Base-by-base conservation (phyloP, 1,140 invertebrate genomes). In the honey bee (Apis mellifera) region DNA sequence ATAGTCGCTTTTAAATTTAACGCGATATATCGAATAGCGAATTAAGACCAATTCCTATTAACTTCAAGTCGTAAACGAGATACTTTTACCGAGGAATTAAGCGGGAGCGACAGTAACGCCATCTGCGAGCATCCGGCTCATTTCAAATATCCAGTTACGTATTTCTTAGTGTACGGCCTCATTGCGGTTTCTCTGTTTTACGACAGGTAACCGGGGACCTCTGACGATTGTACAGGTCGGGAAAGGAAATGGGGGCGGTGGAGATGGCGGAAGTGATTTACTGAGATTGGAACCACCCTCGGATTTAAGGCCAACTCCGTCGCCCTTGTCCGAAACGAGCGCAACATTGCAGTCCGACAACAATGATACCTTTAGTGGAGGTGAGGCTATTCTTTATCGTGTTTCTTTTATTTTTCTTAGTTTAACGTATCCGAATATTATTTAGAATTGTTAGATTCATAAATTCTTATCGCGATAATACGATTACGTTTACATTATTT, bases 151-250 rank as follows among this genome's bases (percentile, higher is more conserved):
- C 5, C 19, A 66, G 65, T 5, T 11, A 19, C 8, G 57, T 83
- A 71, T 69, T 69, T 69, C 32, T 70, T 76, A 65, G 21, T 50
- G 17, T 48, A 23, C 21, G 32, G 1, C 13, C 60, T 84, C 65
- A 79, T 64, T 57, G 55, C 50, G 13, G 73, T 66, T 60, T 82
- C 73, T 85, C 59, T 78, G 84, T 91, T 89, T 86, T 84, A 73
- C 55, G 57, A 21, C 83, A 93, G 92, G 92, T 93, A 93, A 93
- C 91, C 91, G 92, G 83, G 89, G 91, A 88, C 90, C 92, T 78
- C 86, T 93, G 54, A 93, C 92, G 64, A 93, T 93, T 83, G 91
- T 92, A 73, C 92, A 92, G 70, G 90, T 93, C 59, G 91, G 92
- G n/a, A 88, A 86, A 83, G 89, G 88, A 76, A 89, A 89, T 75